Conservation (phyloP, 2,888 invertebrate genomes). For the Erannis defoliaria region DNA sequence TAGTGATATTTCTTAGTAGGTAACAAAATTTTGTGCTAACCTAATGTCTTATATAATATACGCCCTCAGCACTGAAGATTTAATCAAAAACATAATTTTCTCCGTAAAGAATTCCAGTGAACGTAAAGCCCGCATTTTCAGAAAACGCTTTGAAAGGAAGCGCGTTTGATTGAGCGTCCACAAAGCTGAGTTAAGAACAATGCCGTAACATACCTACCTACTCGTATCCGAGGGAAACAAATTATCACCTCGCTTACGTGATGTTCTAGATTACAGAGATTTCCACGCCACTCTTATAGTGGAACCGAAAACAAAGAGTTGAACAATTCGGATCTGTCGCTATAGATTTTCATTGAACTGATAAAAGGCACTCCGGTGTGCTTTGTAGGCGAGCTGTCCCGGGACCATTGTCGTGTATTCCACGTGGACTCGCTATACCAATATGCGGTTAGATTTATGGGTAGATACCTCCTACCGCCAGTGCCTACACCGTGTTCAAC, state of each 20-base stretch:
- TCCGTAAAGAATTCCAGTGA: slow-evolving; percentile 23
- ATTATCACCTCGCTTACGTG: slow-evolving; percentile 27
- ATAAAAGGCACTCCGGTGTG: slow-evolving; percentile 17
- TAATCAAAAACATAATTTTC: slow-evolving; percentile 35
- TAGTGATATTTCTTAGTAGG: background rate
- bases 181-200: slow-evolving; percentile 36
- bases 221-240: slow-evolving; percentile 25
- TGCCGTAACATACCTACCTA: slow-evolving; percentile 19
- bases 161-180: slow-evolving; percentile 36
- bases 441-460: slow-evolving; percentile 47
- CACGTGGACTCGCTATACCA: slow-evolving; percentile 29
- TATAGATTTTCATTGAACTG: slow-evolving; percentile 31
- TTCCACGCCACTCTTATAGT: slow-evolving; percentile 30
- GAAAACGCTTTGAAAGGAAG: slow-evolving; percentile 32
- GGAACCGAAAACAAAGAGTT: slow-evolving; percentile 13
- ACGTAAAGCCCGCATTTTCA: slow-evolving; percentile 36
- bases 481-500: slow-evolving; percentile 39
- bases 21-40: background rate
- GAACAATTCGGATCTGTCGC: slow-evolving; percentile 18
- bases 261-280: slow-evolving; percentile 24
- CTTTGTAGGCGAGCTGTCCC: slow-evolving; percentile 23
- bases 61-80: slow-evolving; percentile 9
- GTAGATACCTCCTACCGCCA: slow-evolving; percentile 43
- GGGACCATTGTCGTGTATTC: slow-evolving; percentile 22
- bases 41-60: background rate